Conservation (phyloP, 2,113 vertebrate genomes). For the Anguilla japonica region DNA sequence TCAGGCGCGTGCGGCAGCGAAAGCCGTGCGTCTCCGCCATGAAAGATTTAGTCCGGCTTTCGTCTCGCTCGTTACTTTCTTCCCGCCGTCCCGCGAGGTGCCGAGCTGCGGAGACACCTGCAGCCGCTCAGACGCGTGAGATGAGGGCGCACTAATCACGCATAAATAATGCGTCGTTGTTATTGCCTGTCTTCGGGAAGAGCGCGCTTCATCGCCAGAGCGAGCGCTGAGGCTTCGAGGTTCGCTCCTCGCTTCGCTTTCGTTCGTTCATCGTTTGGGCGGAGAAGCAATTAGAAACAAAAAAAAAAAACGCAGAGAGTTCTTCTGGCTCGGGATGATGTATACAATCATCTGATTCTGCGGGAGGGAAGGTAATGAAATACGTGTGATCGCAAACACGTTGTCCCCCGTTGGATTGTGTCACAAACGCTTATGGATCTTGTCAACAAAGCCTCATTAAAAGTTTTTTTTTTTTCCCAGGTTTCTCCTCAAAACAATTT, state of each 20-base stretch:
- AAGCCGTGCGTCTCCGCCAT: constrained; percentile 28
- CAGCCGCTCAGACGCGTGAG: constrained; percentile 44
- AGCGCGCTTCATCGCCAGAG: constrained; percentile 26
- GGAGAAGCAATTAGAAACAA: constrained; percentile 1
- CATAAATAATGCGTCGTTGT: constrained; percentile 47
- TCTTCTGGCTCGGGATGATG: constrained; percentile 30
- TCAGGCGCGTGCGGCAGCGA: background rate
- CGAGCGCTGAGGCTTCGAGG: constrained; percentile 23
- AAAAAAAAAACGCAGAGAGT: constrained; percentile 3
- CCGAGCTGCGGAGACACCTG: constrained; percentile 39
- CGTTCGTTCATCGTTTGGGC: constrained; percentile 16
- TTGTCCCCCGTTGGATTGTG: constrained; percentile 36
- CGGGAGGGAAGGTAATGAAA: constrained; percentile 34
- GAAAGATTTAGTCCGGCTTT: constrained; percentile 31
- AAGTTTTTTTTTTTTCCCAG: constrained; percentile 47
- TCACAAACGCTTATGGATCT: constrained; percentile 50
- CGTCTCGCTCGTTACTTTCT: constrained; percentile 49
- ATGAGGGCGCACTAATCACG: constrained; percentile 46
- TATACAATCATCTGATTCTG: constrained; percentile 24
- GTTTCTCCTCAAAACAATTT: constrained; percentile 20
- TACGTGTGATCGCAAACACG: constrained; percentile 17
- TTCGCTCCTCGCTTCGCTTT: background rate
- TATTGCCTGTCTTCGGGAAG: constrained; percentile 27
- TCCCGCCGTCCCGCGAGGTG: constrained; percentile 29
- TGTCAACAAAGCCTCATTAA: constrained; percentile 62